Evolutionary conservation across 2,888 invertebrate genomes (phyloP).

Genomic region (Synergus laeviventris): DNA sequence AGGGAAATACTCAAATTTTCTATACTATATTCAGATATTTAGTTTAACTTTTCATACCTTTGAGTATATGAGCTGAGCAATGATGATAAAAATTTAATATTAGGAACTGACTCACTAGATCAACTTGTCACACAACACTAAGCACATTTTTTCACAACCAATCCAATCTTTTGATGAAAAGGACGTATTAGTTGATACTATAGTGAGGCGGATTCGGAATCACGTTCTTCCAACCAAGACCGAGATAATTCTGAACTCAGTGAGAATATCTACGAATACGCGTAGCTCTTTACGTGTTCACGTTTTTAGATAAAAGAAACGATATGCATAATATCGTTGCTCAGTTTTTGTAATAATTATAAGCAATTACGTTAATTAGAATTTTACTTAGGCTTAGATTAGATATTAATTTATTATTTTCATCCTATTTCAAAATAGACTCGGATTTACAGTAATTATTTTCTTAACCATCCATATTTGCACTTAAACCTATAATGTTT

Average conservation of each 20-base stretch:
- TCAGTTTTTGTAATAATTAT: not conserved
- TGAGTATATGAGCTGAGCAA: not conserved
- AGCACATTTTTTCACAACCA: conserved; percentile 25
- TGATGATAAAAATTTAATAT: not conserved
- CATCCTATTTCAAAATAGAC: too few relatives aligned
- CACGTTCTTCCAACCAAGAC: conserved; percentile 20
- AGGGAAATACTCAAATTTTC: not conserved
- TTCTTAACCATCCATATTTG: too few relatives aligned
- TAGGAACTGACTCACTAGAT: conserved; percentile 1
- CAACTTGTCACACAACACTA: conserved; percentile 21
- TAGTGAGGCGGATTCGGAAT: too few relatives aligned
- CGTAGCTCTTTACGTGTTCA: not conserved
- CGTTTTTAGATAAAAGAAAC: not conserved
- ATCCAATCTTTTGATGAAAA: conserved; percentile 13
- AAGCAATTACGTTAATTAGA: not conserved
- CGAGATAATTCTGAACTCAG: conserved; percentile 23
- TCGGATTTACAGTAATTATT: too few relatives aligned
- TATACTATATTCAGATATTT: not conserved
- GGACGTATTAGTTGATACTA: not conserved
- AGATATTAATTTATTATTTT: too few relatives aligned
- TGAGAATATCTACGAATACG: not conserved
- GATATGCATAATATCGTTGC: not conserved
- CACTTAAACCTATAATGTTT: too few relatives aligned
- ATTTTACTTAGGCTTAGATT: too few relatives aligned
- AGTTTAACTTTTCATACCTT: conserved; percentile 11